Conservation (phyloP, 2,888 invertebrate species). For the Punctoribates punctum region DNA sequence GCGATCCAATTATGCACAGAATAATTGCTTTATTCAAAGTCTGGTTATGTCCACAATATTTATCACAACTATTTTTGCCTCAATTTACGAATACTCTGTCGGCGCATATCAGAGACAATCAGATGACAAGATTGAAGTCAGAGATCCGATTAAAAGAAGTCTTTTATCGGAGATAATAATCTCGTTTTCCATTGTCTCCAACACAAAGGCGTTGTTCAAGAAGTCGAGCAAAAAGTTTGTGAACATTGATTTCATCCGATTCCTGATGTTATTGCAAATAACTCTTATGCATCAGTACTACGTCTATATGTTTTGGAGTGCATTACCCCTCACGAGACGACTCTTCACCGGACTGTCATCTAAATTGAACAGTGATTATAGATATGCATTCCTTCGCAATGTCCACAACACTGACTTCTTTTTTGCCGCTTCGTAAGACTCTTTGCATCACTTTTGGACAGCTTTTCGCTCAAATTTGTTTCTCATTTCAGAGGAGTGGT, state of each 20-base stretch:
- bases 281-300: conserved; percentile 41
- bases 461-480: not conserved
- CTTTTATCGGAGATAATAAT: conserved; percentile 13
- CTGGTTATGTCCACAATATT: conserved; percentile 2
- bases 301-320: conserved; percentile 10
- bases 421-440: conserved; percentile 35
- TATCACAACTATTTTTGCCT: conserved; percentile 21
- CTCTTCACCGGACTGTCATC: conserved; percentile 12
- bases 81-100: conserved; percentile 28
- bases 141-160: not conserved
- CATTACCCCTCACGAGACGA: conserved; percentile 15
- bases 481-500: conserved; percentile 40
- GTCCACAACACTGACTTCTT: conserved; percentile 41
- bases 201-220: conserved; percentile 23
- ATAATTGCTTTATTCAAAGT: conserved; percentile 24
- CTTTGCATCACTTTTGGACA: not conserved
- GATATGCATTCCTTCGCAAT: conserved; percentile 39
- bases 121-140: not conserved
- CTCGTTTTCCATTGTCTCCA: conserved; percentile 35
- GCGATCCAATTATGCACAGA: not conserved
- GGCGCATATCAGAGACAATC: too few relatives aligned
- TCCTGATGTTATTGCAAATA: conserved; percentile 34
- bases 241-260: conserved; percentile 38
- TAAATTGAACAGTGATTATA: conserved; percentile 1
- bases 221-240: conserved; percentile 37